Base-by-base conservation (phyloP, 2,113 vertebrate genomes). In the Pelvicachromis taeniatus region DNA sequence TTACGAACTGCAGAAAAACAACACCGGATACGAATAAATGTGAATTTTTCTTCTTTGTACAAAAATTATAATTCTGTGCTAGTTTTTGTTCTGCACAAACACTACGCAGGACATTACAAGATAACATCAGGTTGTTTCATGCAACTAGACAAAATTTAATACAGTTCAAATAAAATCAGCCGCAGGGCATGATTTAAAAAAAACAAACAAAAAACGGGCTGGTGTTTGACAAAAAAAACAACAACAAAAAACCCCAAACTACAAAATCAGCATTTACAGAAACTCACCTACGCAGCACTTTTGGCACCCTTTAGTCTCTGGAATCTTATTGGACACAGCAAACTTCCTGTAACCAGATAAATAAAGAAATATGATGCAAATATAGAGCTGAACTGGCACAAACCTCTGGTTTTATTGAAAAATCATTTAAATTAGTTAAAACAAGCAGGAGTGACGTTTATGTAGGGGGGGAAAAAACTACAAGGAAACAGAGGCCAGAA, bases 261-360 rank as follows among this genome's bases (percentile, higher is more conserved):
- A 10, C 7, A 8, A 56, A 31, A 38, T 8, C 3, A 38, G 11
- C 12, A 55, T 56, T 52, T 16, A 19, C 14, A 21, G 2, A 50
- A 58, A 88, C 93, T 92, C 95, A 99, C 99, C 99, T 59, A 99
- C 98, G 85, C 98, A 99, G 91, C 99, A 99, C 93, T 99, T 99
- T 90, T 99, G 98, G 96, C 99, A 99, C 80, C 97, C 98, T 93
- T 99, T 99, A 73, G 99, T 99, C 88, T 99, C 99, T 89, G 99
- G 99, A 93, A 99, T 99, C 96, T 99, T 99, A 91, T 97, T 97
- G 91, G 97, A 99, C 84, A 99, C 98, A 1, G 98, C 96, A 96
- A 98, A 99, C 95, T 99, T 99, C 96, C 99, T 99, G 81, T 1
- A 96, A 77, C 90, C 31, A 94, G 42, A 95, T 82, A 90, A n/a